phyloP scores from a whole-genome alignment of 2,113 vertebrate genomes.

The Polypterus senegalus region DNA sequence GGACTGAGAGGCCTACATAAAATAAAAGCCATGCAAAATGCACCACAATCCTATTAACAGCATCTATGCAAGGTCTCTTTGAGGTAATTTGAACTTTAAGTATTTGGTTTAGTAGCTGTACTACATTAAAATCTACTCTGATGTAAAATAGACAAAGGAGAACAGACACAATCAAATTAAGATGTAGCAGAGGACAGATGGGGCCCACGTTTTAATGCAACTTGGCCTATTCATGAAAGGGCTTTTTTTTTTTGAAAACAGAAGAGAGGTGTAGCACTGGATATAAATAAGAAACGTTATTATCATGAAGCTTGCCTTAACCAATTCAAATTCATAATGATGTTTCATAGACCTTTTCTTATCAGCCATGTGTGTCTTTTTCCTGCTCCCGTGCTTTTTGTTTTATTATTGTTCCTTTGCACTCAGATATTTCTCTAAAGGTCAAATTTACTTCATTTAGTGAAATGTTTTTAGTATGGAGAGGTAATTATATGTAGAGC shows the following conservation, averaged over 20 bases:
- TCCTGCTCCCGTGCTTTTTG: too few species aligned
- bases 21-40: conserved; percentile 45
- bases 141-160: conserved; percentile 57
- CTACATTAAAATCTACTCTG: conserved; percentile 46
- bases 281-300: too few species aligned
- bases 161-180: conserved; percentile 64
- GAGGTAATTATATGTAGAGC: too few species aligned
- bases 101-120: conserved; percentile 38
- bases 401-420: too few species aligned
- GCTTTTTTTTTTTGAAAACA: conserved; percentile 15
- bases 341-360: too few species aligned
- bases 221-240: conserved; percentile 46
- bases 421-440: too few species aligned
- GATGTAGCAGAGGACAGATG: conserved; percentile 59
- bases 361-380: too few species aligned
- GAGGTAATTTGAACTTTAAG: conserved; percentile 38
- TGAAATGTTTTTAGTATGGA: too few species aligned
- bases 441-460: too few species aligned
- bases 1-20: conserved; percentile 33
- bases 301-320: too few species aligned
- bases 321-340: too few species aligned
- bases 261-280: conserved; percentile 24
- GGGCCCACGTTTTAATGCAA: conserved; percentile 51
- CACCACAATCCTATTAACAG: conserved; percentile 28
- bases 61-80: conserved; percentile 24